Evolutionary conservation across 2,113 vertebrate species (phyloP).

Genomic region (Epinephelus moara): DNA sequence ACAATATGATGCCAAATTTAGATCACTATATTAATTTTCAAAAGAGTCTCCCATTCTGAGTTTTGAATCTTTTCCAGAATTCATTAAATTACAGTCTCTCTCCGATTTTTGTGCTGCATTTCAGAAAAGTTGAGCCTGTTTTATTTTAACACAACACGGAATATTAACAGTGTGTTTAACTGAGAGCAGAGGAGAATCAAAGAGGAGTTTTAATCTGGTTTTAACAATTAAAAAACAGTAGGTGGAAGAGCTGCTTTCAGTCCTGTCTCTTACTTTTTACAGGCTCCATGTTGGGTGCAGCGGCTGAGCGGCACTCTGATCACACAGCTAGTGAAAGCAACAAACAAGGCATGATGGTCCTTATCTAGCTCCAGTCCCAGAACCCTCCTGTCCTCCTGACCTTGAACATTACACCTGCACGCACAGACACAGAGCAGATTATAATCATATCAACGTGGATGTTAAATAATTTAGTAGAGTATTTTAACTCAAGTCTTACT

Average conservation of each 20-base stretch:
- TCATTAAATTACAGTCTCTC: not conserved
- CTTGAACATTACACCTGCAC: slow-evolving; percentile 86
- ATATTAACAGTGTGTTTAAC: too few species aligned
- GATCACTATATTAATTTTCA: not conserved
- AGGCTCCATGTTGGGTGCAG: slow-evolving; percentile 82
- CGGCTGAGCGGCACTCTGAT: slow-evolving; percentile 88
- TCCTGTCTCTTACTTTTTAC: slow-evolving; percentile 81
- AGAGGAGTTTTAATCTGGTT: too few species aligned
- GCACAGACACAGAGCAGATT: not conserved
- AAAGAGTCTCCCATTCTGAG: slow-evolving; percentile 2
- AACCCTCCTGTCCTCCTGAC: slow-evolving; percentile 81
- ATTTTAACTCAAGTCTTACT: slow-evolving; percentile 31
- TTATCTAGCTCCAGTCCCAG: slow-evolving; percentile 88
- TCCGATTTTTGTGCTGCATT: too few species aligned
- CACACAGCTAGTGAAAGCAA: slow-evolving; percentile 89
- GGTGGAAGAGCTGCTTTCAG: not conserved
- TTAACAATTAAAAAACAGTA: too few species aligned
- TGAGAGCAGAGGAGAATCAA: too few species aligned
- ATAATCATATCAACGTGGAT: not conserved
- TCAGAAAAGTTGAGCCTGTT: not conserved
- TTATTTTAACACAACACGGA: too few species aligned
- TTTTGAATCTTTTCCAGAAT: not conserved
- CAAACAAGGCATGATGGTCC: slow-evolving; percentile 87
- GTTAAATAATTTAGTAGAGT: not conserved
- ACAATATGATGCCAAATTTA: slow-evolving; percentile 30